phyloP scores from a whole-genome alignment of 2,888 invertebrate species.

The Cantharis rufa region DNA sequence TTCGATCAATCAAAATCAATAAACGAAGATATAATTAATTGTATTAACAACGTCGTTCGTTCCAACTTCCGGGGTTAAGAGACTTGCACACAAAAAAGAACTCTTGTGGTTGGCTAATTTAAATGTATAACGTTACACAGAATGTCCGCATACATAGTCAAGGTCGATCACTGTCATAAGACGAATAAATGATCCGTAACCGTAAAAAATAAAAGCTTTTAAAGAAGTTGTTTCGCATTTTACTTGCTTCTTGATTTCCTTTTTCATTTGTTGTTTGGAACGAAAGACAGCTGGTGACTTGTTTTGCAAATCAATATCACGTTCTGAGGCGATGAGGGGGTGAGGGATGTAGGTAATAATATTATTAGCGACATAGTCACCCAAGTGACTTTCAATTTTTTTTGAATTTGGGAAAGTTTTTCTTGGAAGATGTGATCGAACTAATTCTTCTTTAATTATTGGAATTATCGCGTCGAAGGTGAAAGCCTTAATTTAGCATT shows the following conservation, averaged over 20 bases:
- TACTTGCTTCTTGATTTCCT: background rate
- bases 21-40: background rate
- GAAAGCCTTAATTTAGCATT: conserved; percentile 26
- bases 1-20: background rate
- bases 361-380: background rate
- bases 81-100: conserved; percentile 30
- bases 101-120: conserved; percentile 3
- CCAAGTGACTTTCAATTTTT: background rate
- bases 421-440: background rate
- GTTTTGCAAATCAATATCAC: background rate
- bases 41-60: background rate
- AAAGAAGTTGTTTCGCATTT: conserved; percentile 4
- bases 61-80: conserved; percentile 34
- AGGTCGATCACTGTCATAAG: conserved; percentile 31
- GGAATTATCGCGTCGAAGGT: conserved; percentile 20
- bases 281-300: background rate
- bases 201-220: background rate
- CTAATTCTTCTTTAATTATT: background rate
- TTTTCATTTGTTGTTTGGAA: background rate
- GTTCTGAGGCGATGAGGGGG: background rate
- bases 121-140: conserved; percentile 28
- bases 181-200: conserved; percentile 17
- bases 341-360: background rate
- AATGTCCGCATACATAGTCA: conserved; percentile 22
- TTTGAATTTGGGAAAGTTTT: background rate